phyloP scores from a whole-genome alignment of 2,888 invertebrate genomes.

The Sylvicola cinctus region DNA sequence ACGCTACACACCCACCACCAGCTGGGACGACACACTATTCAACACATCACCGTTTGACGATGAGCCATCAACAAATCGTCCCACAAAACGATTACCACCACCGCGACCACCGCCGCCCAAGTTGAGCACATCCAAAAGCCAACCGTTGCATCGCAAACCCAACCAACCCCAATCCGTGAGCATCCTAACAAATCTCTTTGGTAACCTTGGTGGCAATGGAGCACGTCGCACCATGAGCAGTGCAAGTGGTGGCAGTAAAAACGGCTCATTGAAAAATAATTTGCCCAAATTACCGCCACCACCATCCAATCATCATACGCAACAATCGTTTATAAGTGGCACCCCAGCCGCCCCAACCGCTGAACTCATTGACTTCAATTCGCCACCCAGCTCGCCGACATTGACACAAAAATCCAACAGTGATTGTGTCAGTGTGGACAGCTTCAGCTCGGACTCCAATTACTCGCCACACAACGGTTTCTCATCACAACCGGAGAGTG shows the following conservation, averaged over 20 bases:
- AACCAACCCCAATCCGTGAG: slow-evolving; percentile 14
- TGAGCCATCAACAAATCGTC: not conserved
- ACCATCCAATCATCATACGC: too few species aligned
- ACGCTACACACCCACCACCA: slow-evolving; percentile 5
- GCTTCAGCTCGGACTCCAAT: slow-evolving; percentile 54
- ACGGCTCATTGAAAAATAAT: too few species aligned
- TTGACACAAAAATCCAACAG: slow-evolving; percentile 53
- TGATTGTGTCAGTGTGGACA: slow-evolving; percentile 52
- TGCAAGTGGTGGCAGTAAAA: too few species aligned
- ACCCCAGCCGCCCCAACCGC: too few species aligned
- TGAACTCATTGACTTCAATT: slow-evolving; percentile 41
- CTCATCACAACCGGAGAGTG: slow-evolving; percentile 52
- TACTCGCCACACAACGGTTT: slow-evolving; percentile 33
- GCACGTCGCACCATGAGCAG: not conserved
- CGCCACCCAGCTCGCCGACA: slow-evolving; percentile 54
- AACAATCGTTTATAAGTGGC: too few species aligned
- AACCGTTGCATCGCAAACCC: slow-evolving; percentile 7
- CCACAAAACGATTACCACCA: slow-evolving; percentile 19
- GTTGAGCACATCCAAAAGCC: not conserved
- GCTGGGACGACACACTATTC: slow-evolving; percentile 21
- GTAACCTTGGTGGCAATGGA: slow-evolving; percentile 7
- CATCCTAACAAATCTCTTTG: slow-evolving; percentile 20
- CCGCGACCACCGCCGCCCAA: slow-evolving; percentile 23
- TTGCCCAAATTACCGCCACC: too few species aligned
- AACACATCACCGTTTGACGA: slow-evolving; percentile 6